Conservation (phyloP, 2,113 vertebrate genomes). For the Empidonax alnorum region DNA sequence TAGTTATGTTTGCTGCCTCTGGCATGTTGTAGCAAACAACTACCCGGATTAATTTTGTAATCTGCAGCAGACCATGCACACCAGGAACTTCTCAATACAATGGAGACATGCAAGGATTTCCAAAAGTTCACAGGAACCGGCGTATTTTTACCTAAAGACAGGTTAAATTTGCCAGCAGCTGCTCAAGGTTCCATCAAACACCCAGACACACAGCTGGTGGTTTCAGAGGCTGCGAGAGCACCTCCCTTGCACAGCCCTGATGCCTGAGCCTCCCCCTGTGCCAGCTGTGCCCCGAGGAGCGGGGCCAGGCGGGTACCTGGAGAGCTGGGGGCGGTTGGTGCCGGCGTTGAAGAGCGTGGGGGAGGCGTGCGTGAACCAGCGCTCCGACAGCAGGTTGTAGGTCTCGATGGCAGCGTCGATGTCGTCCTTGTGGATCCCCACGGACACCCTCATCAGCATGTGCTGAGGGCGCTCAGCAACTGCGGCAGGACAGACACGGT, state of each 20-base stretch:
- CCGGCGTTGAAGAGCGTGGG: conserved; percentile 97
- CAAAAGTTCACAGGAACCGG: not conserved
- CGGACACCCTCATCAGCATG: conserved; percentile 95
- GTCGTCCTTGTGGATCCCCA: conserved; percentile 90
- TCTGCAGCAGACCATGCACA: not conserved
- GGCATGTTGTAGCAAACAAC: not conserved
- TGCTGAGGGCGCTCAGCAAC: conserved; percentile 96
- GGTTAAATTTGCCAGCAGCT: not conserved
- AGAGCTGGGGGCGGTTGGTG: conserved; percentile 93
- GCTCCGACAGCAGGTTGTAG: conserved; percentile 94
- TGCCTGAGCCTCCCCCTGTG: rapidly evolving
- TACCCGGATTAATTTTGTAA: not conserved
- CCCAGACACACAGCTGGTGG: not conserved
- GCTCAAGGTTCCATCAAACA: not conserved
- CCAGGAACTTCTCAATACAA: not conserved
- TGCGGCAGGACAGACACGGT: not conserved
- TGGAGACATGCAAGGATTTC: not conserved
- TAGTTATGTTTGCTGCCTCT: not conserved
- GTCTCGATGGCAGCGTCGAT: conserved; percentile 92
- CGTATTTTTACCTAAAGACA: not conserved
- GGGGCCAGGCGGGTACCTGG: conserved; percentile 77
- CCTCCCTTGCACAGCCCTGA: rapidly evolving
- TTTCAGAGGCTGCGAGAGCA: rapidly evolving
- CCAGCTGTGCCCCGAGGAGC: rapidly evolving
- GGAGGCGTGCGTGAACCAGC: conserved; percentile 96